Base-by-base conservation (phyloP, 2,113 vertebrate species). In the Perca flavescens region DNA sequence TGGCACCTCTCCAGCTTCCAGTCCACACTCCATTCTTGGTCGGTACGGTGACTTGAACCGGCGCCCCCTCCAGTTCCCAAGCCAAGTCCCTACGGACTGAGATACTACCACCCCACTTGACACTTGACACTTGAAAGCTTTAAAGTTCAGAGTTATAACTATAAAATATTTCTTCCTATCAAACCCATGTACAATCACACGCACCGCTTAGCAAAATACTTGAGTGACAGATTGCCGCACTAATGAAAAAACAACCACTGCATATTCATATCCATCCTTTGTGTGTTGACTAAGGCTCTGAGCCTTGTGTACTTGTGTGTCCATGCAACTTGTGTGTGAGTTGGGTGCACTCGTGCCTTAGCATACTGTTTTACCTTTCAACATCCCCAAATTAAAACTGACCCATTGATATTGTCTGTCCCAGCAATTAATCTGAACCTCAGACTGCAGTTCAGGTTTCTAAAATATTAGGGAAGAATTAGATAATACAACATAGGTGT, bases 221-320 rank as follows among this genome's bases (percentile, higher is more conserved):
- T 60, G 73, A 81, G 34, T 83, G 65, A 62, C 60, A 83, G 46
- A 83, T 70, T 69, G 54, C 47, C n/a, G 10, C 63, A 0, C 54
- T 21, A n/a, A 58, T 83, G 19, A 80, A 64, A 87, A 78, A 43
- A 56, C 12, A 34, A 56, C 31, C 79, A 80, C 6, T 86, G 49
- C 66, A 80, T 86, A 74, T 78, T 74, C 60, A 77, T 52, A 58
- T 71, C 16, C 17, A n/a, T 25, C 0, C 16, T 4, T 61, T 77
- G 50, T 84, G 46, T 19, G 58, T 34, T 25, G 21, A 43, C 13
- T 57, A 6, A 46, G 49, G 40, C 58, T 64, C 46, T 69, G 21
- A 61, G 66, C 63, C 34, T 36, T 34, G 15, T 34, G 3, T 56
- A 17, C 50, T 22, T 56, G n/a, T 34, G 58, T 25, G n/a, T 34